Evolutionary conservation across 2,113 vertebrate species (phyloP).

Genomic region (Rhinoptilus africanus): DNA sequence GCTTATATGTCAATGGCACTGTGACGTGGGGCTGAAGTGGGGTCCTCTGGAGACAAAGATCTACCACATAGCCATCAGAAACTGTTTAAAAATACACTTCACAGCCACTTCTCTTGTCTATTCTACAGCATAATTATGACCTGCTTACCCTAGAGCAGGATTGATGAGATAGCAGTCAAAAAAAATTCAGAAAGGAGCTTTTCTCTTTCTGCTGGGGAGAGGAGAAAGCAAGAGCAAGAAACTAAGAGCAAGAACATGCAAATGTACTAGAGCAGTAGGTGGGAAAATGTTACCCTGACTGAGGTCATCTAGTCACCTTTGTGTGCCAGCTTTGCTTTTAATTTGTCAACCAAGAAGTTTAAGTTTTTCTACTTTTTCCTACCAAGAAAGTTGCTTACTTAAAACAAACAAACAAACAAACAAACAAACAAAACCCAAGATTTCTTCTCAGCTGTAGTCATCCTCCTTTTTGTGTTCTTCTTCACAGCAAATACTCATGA

Average conservation of each 20-base stretch:
- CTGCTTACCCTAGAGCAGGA: not conserved
- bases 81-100: not conserved
- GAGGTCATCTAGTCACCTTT: not conserved
- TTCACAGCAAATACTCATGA: not conserved
- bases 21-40: not conserved
- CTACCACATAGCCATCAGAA: not conserved
- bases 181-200: not conserved
- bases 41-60: not conserved
- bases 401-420: not conserved
- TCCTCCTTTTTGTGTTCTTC: not conserved
- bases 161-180: not conserved
- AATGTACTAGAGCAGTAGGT: not conserved
- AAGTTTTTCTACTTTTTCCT: not conserved
- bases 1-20: not conserved
- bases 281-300: not conserved
- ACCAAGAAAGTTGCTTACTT: not conserved
- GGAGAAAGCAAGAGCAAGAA: not conserved
- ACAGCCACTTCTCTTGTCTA: not conserved
- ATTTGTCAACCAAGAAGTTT: not conserved
- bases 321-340: not conserved
- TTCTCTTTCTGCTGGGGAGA: not conserved
- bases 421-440: not conserved
- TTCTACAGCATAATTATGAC: not conserved
- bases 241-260: not conserved
- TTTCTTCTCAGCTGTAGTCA: not conserved